Evolutionary conservation across 2,888 invertebrate species (phyloP).

Genomic region (Epirrhoe alternata): DNA sequence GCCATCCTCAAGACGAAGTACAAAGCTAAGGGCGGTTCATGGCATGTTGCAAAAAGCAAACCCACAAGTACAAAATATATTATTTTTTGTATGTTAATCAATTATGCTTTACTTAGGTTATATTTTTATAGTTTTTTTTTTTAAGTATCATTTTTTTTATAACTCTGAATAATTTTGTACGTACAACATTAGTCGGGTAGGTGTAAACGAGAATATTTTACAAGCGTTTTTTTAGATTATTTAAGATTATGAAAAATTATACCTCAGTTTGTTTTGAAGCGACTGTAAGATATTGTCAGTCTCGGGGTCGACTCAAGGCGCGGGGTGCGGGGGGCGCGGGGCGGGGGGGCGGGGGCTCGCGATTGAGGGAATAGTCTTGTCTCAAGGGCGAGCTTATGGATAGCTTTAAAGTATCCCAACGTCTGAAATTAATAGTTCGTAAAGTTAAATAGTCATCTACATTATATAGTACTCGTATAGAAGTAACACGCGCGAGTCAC

Average conservation of each 20-base stretch:
- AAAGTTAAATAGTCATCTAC: slow-evolving; percentile 24
- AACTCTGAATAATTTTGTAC: slow-evolving; percentile 62
- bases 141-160: slow-evolving; percentile 52
- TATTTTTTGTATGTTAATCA: slow-evolving; percentile 74
- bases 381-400: slow-evolving; percentile 31
- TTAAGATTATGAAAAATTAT: slow-evolving; percentile 64
- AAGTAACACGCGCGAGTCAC: slow-evolving; percentile 1
- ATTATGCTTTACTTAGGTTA: slow-evolving; percentile 81
- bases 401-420: slow-evolving; percentile 82
- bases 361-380: slow-evolving; percentile 1
- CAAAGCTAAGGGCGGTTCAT: slow-evolving; percentile 38
- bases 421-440: slow-evolving; percentile 38
- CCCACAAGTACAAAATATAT: slow-evolving; percentile 84
- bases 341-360: slow-evolving; percentile 8
- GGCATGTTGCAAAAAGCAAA: slow-evolving; percentile 47
- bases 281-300: slow-evolving; percentile 64
- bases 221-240: slow-evolving; percentile 64
- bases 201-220: slow-evolving; percentile 56
- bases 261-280: slow-evolving; percentile 64
- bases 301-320: slow-evolving; percentile 46
- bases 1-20: slow-evolving; percentile 58
- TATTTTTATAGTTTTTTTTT: slow-evolving; percentile 59
- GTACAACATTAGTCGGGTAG: slow-evolving; percentile 66
- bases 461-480: slow-evolving; percentile 8
- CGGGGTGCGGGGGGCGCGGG: slow-evolving; percentile 13